Base-by-base conservation (phyloP, 2,888 invertebrate species). In the Bursaphelenchus okinawaensis region DNA sequence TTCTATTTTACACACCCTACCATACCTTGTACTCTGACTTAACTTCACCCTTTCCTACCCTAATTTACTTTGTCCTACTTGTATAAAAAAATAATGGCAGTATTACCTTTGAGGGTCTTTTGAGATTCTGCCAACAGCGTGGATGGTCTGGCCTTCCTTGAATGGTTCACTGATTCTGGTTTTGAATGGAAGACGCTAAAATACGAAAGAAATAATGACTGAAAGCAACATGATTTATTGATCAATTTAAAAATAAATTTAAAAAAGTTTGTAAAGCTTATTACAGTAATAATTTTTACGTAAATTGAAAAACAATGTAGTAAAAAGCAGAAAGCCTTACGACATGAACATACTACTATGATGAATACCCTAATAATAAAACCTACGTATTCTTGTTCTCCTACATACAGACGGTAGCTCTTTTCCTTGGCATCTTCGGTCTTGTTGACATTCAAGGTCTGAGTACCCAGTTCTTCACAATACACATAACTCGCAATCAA, bases 101-200 rank as follows among this genome's bases (percentile, higher is more conserved):
- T 6, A 26, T 22, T 27, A 76, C 76, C 78, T 70, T 31, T 73
- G 74, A 12, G 81, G 81, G 60, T 79, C 73, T 20, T 74, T 73
- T 9, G 71, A 72, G 22, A 80, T 68, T 28, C 76, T 79, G 68
- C 81, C 81, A 20, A 77, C 73, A 6, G 79, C 75, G 58, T 81
- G 81, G 63, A 81, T 78, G 29, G 81, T 81, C 66, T 81, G 81
- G 55, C 81, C 80, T 54, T 79, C 71, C 26, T 72, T 70, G 71
- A 81, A 76, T 24, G 79, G 77, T 65, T 81, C 81, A 59, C 72
- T 72, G 66, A 81, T 73, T 20, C 77, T 72, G 29, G 80, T 81
- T 67, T 80, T 81, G 80, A 81, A 80, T n/a, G 81, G 81, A 40
- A 81, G 66, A 40, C 71, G 74, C 77, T 79, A 62, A 52, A 77